These are phyloP conservation scores for Tor tambroides DNA, from an alignment of 2,113 vertebrate species.

Conservation along the genomic window DNA sequence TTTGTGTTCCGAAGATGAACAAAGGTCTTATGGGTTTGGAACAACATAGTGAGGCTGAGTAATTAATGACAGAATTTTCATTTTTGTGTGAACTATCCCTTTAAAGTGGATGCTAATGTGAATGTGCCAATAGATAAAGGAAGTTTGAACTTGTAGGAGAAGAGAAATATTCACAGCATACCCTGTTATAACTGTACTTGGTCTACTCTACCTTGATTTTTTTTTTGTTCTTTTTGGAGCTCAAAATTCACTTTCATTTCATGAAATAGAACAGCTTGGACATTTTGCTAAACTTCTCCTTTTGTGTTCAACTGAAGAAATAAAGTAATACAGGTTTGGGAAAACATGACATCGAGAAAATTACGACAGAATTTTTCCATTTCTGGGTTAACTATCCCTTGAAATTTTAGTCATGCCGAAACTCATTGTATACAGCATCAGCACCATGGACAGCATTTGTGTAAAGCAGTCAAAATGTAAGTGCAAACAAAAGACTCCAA, in stretches of 20 bases:
- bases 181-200: too few relatives aligned
- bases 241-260: neutral
- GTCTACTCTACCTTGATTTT: neutral
- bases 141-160: neutral
- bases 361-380: neutral
- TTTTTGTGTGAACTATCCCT: too few relatives aligned
- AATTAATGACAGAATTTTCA: too few relatives aligned
- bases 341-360: neutral
- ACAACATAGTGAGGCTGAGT: too few relatives aligned
- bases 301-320: neutral
- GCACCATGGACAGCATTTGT: neutral
- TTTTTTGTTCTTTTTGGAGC: neutral
- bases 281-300: neutral
- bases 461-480: neutral
- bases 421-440: conserved; percentile 21
- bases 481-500: neutral
- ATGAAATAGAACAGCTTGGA: too few relatives aligned
- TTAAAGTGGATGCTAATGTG: neutral
- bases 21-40: too few relatives aligned
- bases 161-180: too few relatives aligned
- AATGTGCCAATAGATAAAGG: neutral
- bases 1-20: too few relatives aligned
- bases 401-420: neutral
- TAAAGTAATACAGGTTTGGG: neutral
- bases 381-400: neutral